Conservation (phyloP, 1,140 invertebrate genomes). For the Papilio helenus region DNA sequence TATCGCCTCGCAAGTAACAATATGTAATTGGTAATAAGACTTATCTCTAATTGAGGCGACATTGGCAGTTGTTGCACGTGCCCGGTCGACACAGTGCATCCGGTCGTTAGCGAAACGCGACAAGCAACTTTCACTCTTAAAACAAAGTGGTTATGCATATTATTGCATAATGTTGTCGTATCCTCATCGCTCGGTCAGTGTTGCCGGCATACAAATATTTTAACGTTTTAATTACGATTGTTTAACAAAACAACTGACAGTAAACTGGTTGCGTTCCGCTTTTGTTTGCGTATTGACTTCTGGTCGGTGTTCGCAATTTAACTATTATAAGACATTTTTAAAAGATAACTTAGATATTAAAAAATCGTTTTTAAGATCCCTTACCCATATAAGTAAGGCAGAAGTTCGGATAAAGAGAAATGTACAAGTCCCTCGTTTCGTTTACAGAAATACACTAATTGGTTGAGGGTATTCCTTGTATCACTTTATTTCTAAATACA, state of each 20-base stretch:
- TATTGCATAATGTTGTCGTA: background rate
- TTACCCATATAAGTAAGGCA: too few species aligned
- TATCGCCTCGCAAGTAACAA: conserved; percentile 5
- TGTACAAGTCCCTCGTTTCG: too few species aligned
- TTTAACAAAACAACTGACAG: conserved; percentile 29
- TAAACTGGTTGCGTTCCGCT: conserved; percentile 13
- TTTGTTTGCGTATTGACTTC: conserved; percentile 16
- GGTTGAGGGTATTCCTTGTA: too few species aligned
- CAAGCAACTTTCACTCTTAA: conserved; percentile 35
- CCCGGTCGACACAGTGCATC: conserved; percentile 22
- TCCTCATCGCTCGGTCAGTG: conserved; percentile 7
- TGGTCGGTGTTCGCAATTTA: too few species aligned
- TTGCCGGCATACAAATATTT: conserved; percentile 26
- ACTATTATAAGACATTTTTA: background rate
- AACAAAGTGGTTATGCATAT: conserved; percentile 20
- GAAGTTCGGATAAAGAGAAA: too few species aligned
- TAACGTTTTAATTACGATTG: conserved; percentile 35
- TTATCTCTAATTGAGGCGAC: conserved; percentile 35
- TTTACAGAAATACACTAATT: too few species aligned
- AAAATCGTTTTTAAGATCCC: too few species aligned
- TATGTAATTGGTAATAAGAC: conserved; percentile 33
- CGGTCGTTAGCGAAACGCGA: conserved; percentile 28
- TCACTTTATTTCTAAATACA: too few species aligned
- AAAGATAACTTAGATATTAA: background rate
- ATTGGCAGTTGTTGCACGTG: conserved; percentile 33